Evolutionary conservation across 2,113 vertebrate genomes (phyloP).

Genomic region (Fulmarus glacialis): DNA sequence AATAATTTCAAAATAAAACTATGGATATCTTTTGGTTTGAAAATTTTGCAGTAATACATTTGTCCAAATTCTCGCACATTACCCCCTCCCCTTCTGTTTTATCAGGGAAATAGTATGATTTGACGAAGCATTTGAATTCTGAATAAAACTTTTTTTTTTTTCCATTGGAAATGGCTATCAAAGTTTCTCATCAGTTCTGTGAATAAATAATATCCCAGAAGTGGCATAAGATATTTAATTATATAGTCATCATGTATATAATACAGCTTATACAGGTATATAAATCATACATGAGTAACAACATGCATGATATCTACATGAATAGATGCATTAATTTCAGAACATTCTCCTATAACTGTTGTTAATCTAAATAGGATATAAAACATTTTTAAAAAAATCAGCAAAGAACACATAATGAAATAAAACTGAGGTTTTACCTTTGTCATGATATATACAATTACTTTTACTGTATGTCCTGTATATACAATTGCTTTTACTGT

Average conservation of each 20-base stretch:
- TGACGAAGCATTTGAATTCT: not conserved
- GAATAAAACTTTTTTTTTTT: not conserved
- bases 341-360: not conserved
- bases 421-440: not conserved
- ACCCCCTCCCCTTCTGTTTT: not conserved
- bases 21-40: not conserved
- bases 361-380: not conserved
- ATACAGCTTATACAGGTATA: not conserved
- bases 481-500: too few species aligned
- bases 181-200: not conserved
- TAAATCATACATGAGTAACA: not conserved
- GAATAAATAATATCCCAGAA: not conserved
- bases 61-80: not conserved
- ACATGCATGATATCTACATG: not conserved
- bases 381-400: not conserved
- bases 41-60: not conserved
- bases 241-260: not conserved
- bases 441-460: not conserved
- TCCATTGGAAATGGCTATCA: not conserved
- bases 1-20: not conserved
- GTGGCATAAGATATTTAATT: not conserved
- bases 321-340: not conserved
- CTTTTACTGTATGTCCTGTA: not conserved
- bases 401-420: not conserved
- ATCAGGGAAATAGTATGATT: not conserved